Base-by-base conservation (phyloP, 2,888 invertebrate species). In the Rhamnusium bicolor region DNA sequence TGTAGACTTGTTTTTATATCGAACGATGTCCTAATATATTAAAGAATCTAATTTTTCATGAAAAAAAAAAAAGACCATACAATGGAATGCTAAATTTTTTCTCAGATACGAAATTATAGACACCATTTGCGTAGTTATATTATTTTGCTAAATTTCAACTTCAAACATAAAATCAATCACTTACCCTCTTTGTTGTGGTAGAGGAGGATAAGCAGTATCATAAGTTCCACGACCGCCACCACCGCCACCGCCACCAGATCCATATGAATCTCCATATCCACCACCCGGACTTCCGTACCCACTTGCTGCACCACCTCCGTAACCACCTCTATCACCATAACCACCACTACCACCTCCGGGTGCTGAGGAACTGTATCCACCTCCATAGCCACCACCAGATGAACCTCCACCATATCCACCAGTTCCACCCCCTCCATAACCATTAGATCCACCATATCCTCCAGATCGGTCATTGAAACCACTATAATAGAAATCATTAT, bases 151-250 rank as follows among this genome's bases (percentile, higher is more conserved):
- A 40, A 40, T n/a, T n/a, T 51, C 18, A 40, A 40, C 10, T 18
- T 16, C 40, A 40, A 5, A 60, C 4, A 18, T 12, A 10, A 51
- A 51, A 51, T 53, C 4, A 18, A 32, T 32, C 18, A 75, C 80
- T 82, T 69, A 82, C 82, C 81, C 80, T 74, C 82, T 73, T 67
- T 80, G 81, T 62, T 77, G 78, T 21, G 81, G 80, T 51, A 82
- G 72, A n/a, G 82, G 82, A 24, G 82, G 81, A 71, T 82, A 82
- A 3, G 80, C 80, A 10, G 78, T 73, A 53, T 82, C 82, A 53
- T 82, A 82, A n/a, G 81, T 80, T 24, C 79, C 80, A 53, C 80
- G 77, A 16, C 72, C 75, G 12, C 72, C 78, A n/a, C 54, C n/a
- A 40, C 70, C 78, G 14, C 63, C 47, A 21, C 49, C 70, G 51